Conservation (phyloP, 2,888 invertebrate species). For the Epistrophella euchroma region DNA sequence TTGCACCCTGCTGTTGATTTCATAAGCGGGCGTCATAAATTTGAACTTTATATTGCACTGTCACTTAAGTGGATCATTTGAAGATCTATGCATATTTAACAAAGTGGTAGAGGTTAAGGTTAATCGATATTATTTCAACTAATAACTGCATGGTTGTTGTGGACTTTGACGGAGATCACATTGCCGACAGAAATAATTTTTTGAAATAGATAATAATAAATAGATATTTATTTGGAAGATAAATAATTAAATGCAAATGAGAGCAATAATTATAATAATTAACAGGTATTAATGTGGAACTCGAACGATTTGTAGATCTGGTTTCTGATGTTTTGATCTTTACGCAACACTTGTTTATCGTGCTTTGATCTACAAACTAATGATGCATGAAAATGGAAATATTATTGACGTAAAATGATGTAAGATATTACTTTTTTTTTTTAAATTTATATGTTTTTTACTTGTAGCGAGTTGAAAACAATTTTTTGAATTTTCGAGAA, state of each 20-base stretch:
- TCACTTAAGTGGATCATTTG: conserved; percentile 18
- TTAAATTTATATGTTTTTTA: neutral
- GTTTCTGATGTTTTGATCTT: conserved; percentile 45
- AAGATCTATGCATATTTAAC: neutral
- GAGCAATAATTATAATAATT: conserved; percentile 40
- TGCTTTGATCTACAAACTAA: conserved; percentile 50
- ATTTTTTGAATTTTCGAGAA: neutral
- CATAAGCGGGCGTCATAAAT: conserved; percentile 35
- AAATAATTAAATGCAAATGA: conserved; percentile 48
- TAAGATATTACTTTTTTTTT: neutral
- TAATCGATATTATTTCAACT: conserved; percentile 19
- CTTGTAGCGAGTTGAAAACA: neutral
- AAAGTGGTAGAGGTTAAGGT: conserved; percentile 25
- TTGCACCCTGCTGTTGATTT: conserved; percentile 28
- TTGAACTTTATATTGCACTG: conserved; percentile 24
- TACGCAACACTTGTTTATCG: conserved; percentile 54
- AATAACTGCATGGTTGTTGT: neutral
- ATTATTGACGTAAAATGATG: conserved; percentile 9
- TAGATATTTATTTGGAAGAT: conserved; percentile 15
- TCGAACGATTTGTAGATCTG: conserved; percentile 24
- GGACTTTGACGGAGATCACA: conserved; percentile 23
- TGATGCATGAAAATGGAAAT: conserved; percentile 51
- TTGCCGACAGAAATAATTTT: conserved; percentile 4
- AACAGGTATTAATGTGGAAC: conserved; percentile 59
- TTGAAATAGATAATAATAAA: neutral